Evolutionary conservation across 2,888 invertebrate species (phyloP).

Genomic region (Galerucella calmariensis): DNA sequence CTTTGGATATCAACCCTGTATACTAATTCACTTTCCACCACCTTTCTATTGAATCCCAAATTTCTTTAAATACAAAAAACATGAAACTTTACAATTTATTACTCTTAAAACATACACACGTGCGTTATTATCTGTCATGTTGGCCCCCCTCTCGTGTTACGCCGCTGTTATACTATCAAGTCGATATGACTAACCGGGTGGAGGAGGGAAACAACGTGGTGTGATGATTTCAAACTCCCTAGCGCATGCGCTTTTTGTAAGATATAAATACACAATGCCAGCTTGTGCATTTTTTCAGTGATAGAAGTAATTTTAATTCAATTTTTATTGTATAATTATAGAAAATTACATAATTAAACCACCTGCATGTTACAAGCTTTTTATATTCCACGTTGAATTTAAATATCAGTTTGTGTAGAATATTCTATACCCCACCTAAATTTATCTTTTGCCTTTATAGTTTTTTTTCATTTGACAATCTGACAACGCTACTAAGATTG

Average conservation of each 20-base stretch:
- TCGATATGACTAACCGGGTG: conserved; percentile 14
- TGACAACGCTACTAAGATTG: conserved; percentile 21
- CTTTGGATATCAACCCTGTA: no score
- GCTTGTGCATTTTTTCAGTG: not conserved
- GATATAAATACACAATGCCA: conserved; percentile 25
- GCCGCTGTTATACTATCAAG: conserved; percentile 9
- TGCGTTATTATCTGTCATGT: no score
- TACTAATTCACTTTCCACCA: no score
- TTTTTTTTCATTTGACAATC: not conserved
- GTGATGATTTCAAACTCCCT: conserved; percentile 41
- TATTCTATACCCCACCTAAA: not conserved
- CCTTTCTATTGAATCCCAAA: no score
- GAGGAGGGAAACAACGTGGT: conserved; percentile 43
- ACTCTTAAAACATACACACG: no score
- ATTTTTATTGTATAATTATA: not conserved
- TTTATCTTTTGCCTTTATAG: not conserved
- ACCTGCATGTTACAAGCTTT: no score
- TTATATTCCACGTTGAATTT: no score
- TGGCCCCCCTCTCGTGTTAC: not conserved
- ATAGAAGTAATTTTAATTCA: not conserved
- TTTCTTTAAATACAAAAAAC: no score
- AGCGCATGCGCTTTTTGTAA: conserved; percentile 22
- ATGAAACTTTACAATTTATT: no score
- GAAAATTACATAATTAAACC: no score
- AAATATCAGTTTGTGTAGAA: not conserved